Evolutionary conservation across 2,113 vertebrate species (phyloP).

Genomic region (Hippocampus zosterae): DNA sequence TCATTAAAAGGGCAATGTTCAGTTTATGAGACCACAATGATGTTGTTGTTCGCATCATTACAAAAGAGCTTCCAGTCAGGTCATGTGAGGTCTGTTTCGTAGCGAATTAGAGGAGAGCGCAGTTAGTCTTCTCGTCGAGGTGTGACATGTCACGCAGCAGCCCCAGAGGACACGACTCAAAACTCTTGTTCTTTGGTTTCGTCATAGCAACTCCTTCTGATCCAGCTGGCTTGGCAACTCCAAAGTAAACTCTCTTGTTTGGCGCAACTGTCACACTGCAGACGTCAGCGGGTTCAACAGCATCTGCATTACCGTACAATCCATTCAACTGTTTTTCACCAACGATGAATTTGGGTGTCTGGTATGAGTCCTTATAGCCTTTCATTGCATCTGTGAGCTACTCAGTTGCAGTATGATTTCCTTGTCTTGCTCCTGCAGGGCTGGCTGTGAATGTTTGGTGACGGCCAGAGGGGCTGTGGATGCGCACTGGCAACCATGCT

Average conservation of each 20-base stretch:
- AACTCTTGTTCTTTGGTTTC: constrained; percentile 25
- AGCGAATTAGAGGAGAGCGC: constrained; percentile 39
- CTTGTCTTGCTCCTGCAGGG: too few relatives aligned
- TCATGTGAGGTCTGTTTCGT: constrained; percentile 21
- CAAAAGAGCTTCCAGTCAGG: constrained; percentile 16
- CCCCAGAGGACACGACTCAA: constrained; percentile 14
- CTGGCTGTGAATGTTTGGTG: too few relatives aligned
- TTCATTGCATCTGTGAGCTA: too few relatives aligned
- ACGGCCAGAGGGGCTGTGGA: too few relatives aligned
- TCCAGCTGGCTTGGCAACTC: constrained; percentile 15
- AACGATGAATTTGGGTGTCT: too few relatives aligned
- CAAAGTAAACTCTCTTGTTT: constrained; percentile 12
- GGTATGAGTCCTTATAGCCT: too few relatives aligned
- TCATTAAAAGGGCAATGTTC: constrained; percentile 18
- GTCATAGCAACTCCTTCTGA: constrained; percentile 22
- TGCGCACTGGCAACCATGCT: too few relatives aligned
- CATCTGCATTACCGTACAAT: not conserved
- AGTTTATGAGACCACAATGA: constrained; percentile 4
- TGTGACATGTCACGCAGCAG: constrained; percentile 40
- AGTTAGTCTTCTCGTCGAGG: constrained; percentile 33
- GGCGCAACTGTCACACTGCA: not conserved
- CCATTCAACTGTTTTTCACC: too few relatives aligned
- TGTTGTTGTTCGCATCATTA: constrained; percentile 22
- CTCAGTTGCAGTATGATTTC: too few relatives aligned
- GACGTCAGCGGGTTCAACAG: not conserved